A percentile compares a stretch with the other conserved stretches of the same genome.
Conservation (phyloP, 2,797 vertebrate species). For the Acanthurus lineatus region DNA sequence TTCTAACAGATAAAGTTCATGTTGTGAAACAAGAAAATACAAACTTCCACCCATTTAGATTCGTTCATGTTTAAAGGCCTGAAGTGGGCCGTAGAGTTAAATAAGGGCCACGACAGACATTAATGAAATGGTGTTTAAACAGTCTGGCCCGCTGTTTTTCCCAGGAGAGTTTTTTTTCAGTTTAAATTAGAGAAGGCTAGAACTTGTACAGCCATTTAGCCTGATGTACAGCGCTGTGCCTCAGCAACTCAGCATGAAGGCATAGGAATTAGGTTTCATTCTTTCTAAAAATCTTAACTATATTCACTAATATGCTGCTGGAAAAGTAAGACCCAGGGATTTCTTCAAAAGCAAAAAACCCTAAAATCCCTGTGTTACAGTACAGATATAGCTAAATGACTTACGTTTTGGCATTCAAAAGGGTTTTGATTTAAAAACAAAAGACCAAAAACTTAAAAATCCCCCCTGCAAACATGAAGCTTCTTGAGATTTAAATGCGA, state of each 20-base stretch:
- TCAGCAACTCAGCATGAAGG: background rate
- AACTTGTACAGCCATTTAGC: conserved; percentile 23
- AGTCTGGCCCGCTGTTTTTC: background rate
- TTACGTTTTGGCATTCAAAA: background rate
- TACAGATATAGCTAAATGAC: background rate
- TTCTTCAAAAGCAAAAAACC: background rate
- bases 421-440: background rate
- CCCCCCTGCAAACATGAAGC: background rate
- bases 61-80: background rate
- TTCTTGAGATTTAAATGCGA: background rate
- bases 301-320: background rate
- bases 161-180: conserved; percentile 5
- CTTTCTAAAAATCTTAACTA: background rate
- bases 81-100: conserved; percentile 1
- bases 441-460: no score
- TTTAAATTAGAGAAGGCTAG: background rate
- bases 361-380: background rate
- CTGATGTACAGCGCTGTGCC: conserved; percentile 1
- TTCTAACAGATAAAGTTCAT: conserved; percentile 19
- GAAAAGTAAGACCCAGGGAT: conserved; percentile 3
- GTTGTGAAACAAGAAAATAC: conserved; percentile 3
- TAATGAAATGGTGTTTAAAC: conserved; percentile 14
- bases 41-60: background rate
- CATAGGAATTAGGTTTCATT: background rate
- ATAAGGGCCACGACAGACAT: background rate